Evolutionary conservation across 2,113 vertebrate genomes (phyloP).

Genomic region (Boleophthalmus pectinirostris): DNA sequence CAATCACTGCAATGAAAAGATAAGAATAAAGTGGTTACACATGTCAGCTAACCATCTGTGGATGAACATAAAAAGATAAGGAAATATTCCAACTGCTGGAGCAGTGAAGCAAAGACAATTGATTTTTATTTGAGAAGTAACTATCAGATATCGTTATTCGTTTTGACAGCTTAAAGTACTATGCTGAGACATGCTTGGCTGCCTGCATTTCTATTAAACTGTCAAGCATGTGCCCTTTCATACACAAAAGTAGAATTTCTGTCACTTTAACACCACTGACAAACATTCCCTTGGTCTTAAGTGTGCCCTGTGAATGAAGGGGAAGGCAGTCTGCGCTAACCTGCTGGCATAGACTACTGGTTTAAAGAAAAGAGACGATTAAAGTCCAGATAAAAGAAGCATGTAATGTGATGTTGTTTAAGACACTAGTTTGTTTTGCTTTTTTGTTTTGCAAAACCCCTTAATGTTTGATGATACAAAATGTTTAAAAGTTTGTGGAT

Average conservation of each 20-base stretch:
- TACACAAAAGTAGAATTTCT: conserved; percentile 33
- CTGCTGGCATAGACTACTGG: conserved; percentile 7
- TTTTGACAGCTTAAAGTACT: conserved; percentile 36
- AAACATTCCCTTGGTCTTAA: conserved; percentile 25
- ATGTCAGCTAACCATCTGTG: conserved; percentile 8
- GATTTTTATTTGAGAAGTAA: conserved; percentile 43
- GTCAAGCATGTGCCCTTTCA: conserved; percentile 51
- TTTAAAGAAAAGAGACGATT: conserved; percentile 7
- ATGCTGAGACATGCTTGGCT: conserved; percentile 22
- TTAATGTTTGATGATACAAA: not conserved
- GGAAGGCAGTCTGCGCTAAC: not conserved
- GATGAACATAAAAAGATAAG: not conserved
- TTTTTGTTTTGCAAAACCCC: too few species aligned
- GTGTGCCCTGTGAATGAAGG: conserved; percentile 11
- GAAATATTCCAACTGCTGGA: conserved; percentile 20
- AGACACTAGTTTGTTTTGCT: too few species aligned
- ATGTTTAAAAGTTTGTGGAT: too few species aligned
- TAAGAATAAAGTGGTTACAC: conserved; percentile 28
- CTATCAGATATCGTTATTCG: conserved; percentile 36
- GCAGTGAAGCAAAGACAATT: conserved; percentile 15
- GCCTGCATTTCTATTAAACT: conserved; percentile 38
- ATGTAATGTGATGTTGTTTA: not conserved
- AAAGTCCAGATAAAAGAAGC: conserved; percentile 3
- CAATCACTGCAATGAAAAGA: conserved; percentile 28
- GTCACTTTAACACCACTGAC: conserved; percentile 44